A percentile compares a stretch with the other conserved stretches of the same genome.
phyloP scores from a whole-genome alignment of 2,113 vertebrate genomes.

The Macrotus californicus region DNA sequence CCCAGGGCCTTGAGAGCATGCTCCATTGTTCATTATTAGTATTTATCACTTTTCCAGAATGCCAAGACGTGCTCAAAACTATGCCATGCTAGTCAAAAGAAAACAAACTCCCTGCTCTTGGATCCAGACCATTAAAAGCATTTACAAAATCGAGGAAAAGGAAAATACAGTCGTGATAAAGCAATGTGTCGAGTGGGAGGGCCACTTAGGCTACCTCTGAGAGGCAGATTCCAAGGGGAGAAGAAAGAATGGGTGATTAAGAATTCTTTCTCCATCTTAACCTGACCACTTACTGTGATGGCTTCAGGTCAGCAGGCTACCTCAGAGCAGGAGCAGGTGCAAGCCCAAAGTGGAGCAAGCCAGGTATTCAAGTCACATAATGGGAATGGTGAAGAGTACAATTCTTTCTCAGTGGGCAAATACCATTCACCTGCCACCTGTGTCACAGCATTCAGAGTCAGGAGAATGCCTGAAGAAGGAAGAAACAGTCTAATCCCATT shows the following conservation, averaged over 20 bases:
- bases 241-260: background rate
- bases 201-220: background rate
- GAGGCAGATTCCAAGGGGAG: background rate
- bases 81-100: background rate
- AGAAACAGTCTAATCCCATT: background rate
- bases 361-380: background rate
- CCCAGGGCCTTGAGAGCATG: background rate
- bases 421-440: background rate
- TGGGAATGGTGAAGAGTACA: background rate
- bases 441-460: background rate
- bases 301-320: background rate
- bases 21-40: background rate
- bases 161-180: background rate
- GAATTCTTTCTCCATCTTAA: background rate
- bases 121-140: background rate
- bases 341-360: background rate
- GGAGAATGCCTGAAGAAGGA: background rate
- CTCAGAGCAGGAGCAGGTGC: background rate
- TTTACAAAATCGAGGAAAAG: background rate
- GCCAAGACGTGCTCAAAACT: slow-evolving; percentile 10
- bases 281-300: background rate
- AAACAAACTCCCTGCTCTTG: background rate
- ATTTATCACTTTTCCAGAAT: slow-evolving; percentile 45
- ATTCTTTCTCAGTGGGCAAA: background rate
- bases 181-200: background rate